Percentiles rank a stretch among this genome's conserved stretches.
These are phyloP conservation scores for Drosophila lacteicornis DNA, from an alignment of 1,140 invertebrate genomes.

Conservation along the genomic window DNA sequence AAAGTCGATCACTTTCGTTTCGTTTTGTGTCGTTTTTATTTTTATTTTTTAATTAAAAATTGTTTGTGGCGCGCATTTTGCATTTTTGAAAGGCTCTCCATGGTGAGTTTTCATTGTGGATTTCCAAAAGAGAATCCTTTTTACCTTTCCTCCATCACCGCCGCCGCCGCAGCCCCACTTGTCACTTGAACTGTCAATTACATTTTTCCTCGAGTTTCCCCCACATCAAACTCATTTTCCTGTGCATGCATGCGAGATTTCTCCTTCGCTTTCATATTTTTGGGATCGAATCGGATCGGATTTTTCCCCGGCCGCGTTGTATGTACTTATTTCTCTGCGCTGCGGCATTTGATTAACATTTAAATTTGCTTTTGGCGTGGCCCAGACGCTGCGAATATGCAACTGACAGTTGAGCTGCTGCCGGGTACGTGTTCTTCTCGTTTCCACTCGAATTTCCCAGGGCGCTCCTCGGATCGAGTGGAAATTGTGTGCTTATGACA, in stretches of 20 bases:
- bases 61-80: conserved; percentile 35
- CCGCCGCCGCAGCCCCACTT: conserved; percentile 35
- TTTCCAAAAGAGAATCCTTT: conserved; percentile 49
- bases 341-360: conserved; percentile 77
- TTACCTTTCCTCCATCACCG: conserved; percentile 13
- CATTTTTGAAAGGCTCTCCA: conserved; percentile 38
- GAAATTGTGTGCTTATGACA: conserved; percentile 73
- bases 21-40: background rate
- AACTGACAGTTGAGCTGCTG: conserved; percentile 68
- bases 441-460: conserved; percentile 42
- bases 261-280: conserved; percentile 56
- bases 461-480: conserved; percentile 15
- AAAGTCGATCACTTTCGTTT: conserved; percentile 1
- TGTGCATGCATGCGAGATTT: conserved; percentile 80
- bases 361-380: conserved; percentile 72
- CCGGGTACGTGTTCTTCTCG: conserved; percentile 43
- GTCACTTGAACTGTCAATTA: conserved; percentile 78
- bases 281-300: conserved; percentile 5
- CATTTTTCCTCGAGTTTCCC: conserved; percentile 46
- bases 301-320: conserved; percentile 5
- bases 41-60: conserved; percentile 58
- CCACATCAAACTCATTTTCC: conserved; percentile 80
- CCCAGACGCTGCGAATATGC: conserved; percentile 52
- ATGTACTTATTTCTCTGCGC: conserved; percentile 38
- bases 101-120: conserved; percentile 38